Evolutionary conservation across 2,113 vertebrate species (phyloP).

Genomic region (Notiomystis cincta): DNA sequence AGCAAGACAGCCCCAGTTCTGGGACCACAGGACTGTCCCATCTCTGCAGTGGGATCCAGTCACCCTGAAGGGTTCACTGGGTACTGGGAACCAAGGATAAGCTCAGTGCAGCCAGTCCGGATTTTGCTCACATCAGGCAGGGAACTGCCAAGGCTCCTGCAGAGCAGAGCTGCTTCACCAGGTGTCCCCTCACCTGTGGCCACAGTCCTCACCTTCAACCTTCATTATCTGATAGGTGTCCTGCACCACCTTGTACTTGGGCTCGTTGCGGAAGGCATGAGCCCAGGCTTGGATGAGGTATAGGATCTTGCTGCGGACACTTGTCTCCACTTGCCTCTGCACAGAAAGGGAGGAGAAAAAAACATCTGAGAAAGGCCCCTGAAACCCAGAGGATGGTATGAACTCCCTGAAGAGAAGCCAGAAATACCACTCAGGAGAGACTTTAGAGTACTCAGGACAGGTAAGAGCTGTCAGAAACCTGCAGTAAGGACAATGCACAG

Average conservation of each 20-base stretch:
- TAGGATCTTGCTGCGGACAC: conserved; percentile 92
- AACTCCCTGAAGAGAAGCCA: not conserved
- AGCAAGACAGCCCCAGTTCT: not conserved
- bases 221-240: conserved; percentile 99
- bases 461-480: not conserved
- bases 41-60: not conserved
- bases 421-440: not conserved
- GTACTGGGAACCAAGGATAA: not conserved
- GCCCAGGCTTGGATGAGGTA: conserved; percentile 98
- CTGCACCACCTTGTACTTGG: conserved; percentile 98
- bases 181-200: not conserved
- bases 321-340: conserved; percentile 90
- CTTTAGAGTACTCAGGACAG: not conserved
- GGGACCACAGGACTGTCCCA: not conserved
- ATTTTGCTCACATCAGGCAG: not conserved
- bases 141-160: not conserved
- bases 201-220: conserved; percentile 85
- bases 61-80: fast-evolving
- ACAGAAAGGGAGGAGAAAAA: not conserved
- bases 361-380: not conserved
- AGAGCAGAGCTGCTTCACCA: not conserved
- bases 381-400: not conserved
- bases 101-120: not conserved
- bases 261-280: conserved; percentile 96
- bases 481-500: not conserved